These are phyloP conservation scores for Harpagifer antarcticus DNA, from an alignment of 2,797 vertebrate species.

Conservation along the genomic window DNA sequence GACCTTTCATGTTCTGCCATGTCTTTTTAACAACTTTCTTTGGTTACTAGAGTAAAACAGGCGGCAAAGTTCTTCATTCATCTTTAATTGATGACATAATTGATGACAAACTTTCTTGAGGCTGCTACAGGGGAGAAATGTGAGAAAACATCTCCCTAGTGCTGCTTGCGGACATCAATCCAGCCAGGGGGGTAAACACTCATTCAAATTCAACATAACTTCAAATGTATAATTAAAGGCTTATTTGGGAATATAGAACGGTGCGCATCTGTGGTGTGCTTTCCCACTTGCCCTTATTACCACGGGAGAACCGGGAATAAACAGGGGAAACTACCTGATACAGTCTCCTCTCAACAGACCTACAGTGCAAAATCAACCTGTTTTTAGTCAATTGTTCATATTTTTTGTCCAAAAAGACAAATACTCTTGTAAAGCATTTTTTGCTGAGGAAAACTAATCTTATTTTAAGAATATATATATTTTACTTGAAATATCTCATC, in stretches of 20 bases:
- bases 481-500: too few relatives aligned
- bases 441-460: too few relatives aligned
- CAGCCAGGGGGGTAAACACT: conserved; percentile 52
- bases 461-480: too few relatives aligned
- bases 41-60: conserved; percentile 4
- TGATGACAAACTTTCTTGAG: conserved; percentile 9
- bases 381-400: too few relatives aligned
- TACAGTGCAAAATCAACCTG: too few relatives aligned
- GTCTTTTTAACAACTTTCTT: not conserved
- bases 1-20: not conserved
- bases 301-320: too few relatives aligned
- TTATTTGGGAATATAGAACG: conserved; percentile 38
- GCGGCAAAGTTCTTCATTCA: conserved; percentile 14
- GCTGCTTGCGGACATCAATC: conserved; percentile 40
- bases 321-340: too few relatives aligned
- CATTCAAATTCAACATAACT: conserved; percentile 37
- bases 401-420: too few relatives aligned
- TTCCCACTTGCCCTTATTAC: too few relatives aligned
- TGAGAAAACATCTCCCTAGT: conserved; percentile 31
- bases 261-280: conserved; percentile 26
- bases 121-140: conserved; percentile 10
- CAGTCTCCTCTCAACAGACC: too few relatives aligned
- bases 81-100: conserved; percentile 48
- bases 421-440: too few relatives aligned
- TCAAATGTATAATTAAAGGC: conserved; percentile 59